phyloP scores from a whole-genome alignment of 2,888 invertebrate genomes.

The Galerucella calmariensis region DNA sequence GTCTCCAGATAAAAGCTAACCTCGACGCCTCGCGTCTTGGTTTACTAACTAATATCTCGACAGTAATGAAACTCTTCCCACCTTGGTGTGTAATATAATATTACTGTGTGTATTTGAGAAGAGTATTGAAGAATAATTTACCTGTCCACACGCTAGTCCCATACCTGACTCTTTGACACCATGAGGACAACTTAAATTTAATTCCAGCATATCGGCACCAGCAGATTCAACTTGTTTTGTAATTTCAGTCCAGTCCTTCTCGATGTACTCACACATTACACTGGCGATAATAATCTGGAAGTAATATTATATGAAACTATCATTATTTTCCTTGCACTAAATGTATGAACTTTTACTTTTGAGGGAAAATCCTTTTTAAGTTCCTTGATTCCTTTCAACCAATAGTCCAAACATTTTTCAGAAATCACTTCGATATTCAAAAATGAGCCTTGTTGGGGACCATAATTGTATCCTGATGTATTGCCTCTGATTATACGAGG shows the following conservation, averaged over 20 bases:
- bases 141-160: slow-evolving; percentile 98
- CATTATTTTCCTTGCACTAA: not conserved
- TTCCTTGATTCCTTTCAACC: slow-evolving; percentile 89
- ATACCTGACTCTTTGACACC: slow-evolving; percentile 99
- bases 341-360: slow-evolving; percentile 70
- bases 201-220: slow-evolving; percentile 94
- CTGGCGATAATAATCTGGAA: slow-evolving; percentile 89
- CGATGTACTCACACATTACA: slow-evolving; percentile 91
- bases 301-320: slow-evolving; percentile 9
- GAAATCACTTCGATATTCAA: slow-evolving; percentile 98
- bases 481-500: slow-evolving; percentile 95
- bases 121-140: slow-evolving; percentile 56
- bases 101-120: no score
- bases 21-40: no score
- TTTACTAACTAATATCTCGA: no score
- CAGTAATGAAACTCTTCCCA: no score
- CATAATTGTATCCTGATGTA: slow-evolving; percentile 90
- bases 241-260: slow-evolving; percentile 89
- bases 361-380: slow-evolving; percentile 91
- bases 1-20: no score
- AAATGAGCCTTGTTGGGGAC: slow-evolving; percentile 97
- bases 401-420: slow-evolving; percentile 94
- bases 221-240: slow-evolving; percentile 80
- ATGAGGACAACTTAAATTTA: slow-evolving; percentile 98
- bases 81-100: no score